phyloP scores from a whole-genome alignment of 35 echinoderm and acorn worm species.

The Ptychodera flava region DNA sequence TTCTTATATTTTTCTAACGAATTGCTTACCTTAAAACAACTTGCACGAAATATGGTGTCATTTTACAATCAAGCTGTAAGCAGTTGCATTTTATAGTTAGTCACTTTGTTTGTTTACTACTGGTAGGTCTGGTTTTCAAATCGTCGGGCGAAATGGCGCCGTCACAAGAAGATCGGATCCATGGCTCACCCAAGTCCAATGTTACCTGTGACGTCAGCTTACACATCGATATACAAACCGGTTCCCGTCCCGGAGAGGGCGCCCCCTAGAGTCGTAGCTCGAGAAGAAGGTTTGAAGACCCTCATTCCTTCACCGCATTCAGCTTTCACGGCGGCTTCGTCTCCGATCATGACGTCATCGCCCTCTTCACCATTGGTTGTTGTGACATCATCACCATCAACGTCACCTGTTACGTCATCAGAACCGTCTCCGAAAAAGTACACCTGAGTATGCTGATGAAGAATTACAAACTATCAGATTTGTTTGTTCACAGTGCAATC shows the following conservation, averaged over 20 bases:
- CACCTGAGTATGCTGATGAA: too few relatives aligned
- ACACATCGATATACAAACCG: not conserved
- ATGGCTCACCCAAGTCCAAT: not conserved
- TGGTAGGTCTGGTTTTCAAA: constrained; percentile 99
- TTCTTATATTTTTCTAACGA: too few relatives aligned
- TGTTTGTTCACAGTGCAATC: too few relatives aligned
- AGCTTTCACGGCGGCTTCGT: not conserved
- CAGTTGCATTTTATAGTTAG: too few relatives aligned
- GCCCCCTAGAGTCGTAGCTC: not conserved
- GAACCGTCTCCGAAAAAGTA: not conserved
- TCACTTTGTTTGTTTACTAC: too few relatives aligned
- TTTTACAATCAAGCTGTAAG: too few relatives aligned
- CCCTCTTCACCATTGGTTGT: not conserved
- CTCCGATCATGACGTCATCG: not conserved
- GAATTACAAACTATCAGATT: too few relatives aligned
- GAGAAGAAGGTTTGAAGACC: not conserved
- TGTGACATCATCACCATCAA: not conserved
- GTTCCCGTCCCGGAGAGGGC: not conserved
- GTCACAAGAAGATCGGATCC: constrained; percentile 62
- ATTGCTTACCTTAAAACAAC: too few relatives aligned
- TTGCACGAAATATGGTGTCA: too few relatives aligned
- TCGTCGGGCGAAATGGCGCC: constrained; percentile 84
- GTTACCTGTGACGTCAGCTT: not conserved
- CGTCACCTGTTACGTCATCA: not conserved
- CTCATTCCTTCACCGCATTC: not conserved